phyloP scores from a whole-genome alignment of 2,888 invertebrate genomes.

The Ennomos fuscantarius region DNA sequence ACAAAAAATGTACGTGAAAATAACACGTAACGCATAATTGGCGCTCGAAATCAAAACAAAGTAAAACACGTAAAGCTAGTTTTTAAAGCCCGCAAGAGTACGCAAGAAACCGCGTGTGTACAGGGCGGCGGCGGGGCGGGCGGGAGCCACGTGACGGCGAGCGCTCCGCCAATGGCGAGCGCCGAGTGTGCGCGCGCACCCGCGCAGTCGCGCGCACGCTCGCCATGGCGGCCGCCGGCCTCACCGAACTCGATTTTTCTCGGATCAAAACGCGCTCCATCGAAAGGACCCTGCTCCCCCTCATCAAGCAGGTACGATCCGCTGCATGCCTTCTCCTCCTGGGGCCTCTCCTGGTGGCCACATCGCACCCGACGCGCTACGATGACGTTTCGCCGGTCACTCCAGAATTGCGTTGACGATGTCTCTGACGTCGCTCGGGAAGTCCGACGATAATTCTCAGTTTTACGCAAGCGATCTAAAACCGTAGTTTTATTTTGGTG shows the following conservation, averaged over 20 bases:
- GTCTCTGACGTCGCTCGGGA: constrained; percentile 67
- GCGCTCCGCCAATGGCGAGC: constrained; percentile 60
- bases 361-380: constrained; percentile 31
- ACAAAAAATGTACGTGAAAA: constrained; percentile 39
- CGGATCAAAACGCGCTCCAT: constrained; percentile 97
- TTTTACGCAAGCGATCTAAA: constrained; percentile 72
- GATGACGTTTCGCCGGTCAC: constrained; percentile 51
- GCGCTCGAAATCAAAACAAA: constrained; percentile 68
- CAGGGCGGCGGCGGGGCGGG: constrained; percentile 46
- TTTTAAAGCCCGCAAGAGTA: constrained; percentile 68
- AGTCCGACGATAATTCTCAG: constrained; percentile 60
- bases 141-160: constrained; percentile 58
- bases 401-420: constrained; percentile 53
- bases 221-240: constrained; percentile 87
- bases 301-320: constrained; percentile 94
- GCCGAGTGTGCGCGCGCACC: constrained; percentile 67
- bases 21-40: constrained; percentile 49
- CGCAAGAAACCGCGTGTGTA: constrained; percentile 51
- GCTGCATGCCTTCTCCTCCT: constrained; percentile 48
- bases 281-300: constrained; percentile 96
- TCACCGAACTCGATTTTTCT: constrained; percentile 85
- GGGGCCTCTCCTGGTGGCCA: constrained; percentile 10
- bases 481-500: constrained; percentile 72
- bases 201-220: constrained; percentile 80
- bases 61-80: constrained; percentile 65